phyloP scores from a whole-genome alignment of 2,113 vertebrate genomes.

The Colaptes auratus region DNA sequence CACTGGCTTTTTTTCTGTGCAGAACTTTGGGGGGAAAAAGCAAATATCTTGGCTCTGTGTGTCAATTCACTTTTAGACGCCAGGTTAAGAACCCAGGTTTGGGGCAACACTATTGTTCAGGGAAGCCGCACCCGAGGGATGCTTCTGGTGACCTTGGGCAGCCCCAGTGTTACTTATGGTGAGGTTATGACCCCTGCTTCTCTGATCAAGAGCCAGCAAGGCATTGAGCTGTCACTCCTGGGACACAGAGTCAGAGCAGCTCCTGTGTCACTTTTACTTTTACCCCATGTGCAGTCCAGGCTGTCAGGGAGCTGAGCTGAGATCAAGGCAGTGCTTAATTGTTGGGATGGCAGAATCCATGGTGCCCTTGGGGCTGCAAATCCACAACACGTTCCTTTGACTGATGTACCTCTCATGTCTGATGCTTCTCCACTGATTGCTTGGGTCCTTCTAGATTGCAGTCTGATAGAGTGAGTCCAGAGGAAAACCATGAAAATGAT shows the following conservation, averaged over 20 bases:
- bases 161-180: fast-evolving
- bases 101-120: background rate
- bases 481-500: too few relatives aligned
- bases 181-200: background rate
- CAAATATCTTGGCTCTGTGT: too few relatives aligned
- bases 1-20: too few relatives aligned
- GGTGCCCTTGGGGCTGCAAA: background rate
- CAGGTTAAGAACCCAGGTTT: too few relatives aligned
- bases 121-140: background rate
- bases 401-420: background rate
- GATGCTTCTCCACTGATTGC: background rate
- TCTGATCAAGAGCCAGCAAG: too few relatives aligned
- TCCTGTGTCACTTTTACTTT: background rate
- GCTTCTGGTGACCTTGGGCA: background rate
- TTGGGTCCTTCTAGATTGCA: background rate
- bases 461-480: background rate
- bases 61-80: too few relatives aligned
- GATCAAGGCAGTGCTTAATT: background rate
- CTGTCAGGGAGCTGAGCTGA: background rate
- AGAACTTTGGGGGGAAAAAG: too few relatives aligned
- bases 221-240: background rate
- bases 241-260: fast-evolving
- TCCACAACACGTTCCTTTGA: fast-evolving
- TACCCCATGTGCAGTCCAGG: fast-evolving
- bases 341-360: fast-evolving